Base-by-base conservation (phyloP, 2,888 invertebrate genomes). In the Caenorhabditis doughertyi region DNA sequence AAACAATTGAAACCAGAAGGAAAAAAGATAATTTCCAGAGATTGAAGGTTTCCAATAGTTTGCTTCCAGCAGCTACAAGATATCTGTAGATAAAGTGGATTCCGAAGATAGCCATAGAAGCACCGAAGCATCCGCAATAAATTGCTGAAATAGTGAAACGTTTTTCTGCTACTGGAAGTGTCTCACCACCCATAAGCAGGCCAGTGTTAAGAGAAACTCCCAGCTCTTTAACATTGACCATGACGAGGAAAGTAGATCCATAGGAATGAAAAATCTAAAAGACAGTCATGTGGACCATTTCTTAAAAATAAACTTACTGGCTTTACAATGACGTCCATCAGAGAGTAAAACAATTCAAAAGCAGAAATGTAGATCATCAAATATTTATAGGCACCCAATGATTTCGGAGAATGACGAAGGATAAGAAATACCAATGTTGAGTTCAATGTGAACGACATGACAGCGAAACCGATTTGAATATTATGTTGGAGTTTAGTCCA, bases 281-380 rank as follows among this genome's bases (percentile, higher is more conserved):
- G 16, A 39, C 3, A 39, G 13, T 39, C 16, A 39, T 8, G 4
- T 39, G 32, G 3, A 9, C 16, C 16, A n/a, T n/a, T n/a, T n/a
- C n/a, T n/a, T n/a, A 25, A 27, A 13, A 18, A 39, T n/a, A n/a
- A 58, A 39, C 70, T 16, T 16, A 62, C 49, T 29, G 71, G 71
- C 23, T 44, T 47, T 18, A 65, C 72, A 11, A 72, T 49, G 11
- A 72, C 56, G 29, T 79, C 72, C 39, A 72, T 65, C 11, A 79
- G 23, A 5, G 71, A 71, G 23, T 79, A 79, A 23, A 64, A 55
- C 0, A 79, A 16, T 25, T 79, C 77, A 21, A 79, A 79, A 0
- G 56, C 44, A 0, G 77, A 68, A 35, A 58, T 72, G 32, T 79
- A 79, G 55, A 79, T 79, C 71, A 79, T 79, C 25, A 79, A 27